Percentiles rank a stretch among this genome's conserved stretches.
Evolutionary conservation across 2,888 invertebrate species (phyloP).

Genomic region (Craniophora ligustri): DNA sequence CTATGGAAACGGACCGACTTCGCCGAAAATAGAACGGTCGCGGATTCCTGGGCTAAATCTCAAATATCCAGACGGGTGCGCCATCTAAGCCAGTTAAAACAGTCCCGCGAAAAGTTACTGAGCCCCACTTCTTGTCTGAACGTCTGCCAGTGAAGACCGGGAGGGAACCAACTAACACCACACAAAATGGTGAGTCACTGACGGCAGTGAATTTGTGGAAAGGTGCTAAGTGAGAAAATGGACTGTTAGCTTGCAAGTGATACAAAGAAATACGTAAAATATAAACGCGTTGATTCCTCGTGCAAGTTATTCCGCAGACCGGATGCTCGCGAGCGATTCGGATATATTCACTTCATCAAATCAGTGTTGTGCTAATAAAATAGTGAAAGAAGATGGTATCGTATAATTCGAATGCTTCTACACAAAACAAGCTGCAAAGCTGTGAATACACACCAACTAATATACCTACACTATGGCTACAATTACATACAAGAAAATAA

Average conservation of each 20-base stretch:
- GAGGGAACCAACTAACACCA: constrained; percentile 90
- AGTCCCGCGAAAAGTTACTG: constrained; percentile 90
- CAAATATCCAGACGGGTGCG: constrained; percentile 90
- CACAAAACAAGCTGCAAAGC: constrained; percentile 68
- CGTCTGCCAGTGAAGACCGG: constrained; percentile 92
- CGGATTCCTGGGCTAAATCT: constrained; percentile 90
- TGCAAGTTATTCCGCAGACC: constrained; percentile 79
- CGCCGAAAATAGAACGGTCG: constrained; percentile 87
- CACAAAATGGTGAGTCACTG: constrained; percentile 91
- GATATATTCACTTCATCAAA: constrained; percentile 59
- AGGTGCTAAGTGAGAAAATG: constrained; percentile 81
- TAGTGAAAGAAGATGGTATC: constrained; percentile 77
- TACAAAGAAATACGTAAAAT: constrained; percentile 50
- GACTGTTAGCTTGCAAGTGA: constrained; percentile 79
- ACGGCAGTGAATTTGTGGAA: constrained; percentile 84
- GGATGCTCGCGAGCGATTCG: constrained; percentile 73
- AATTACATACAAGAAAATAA: constrained; percentile 75
- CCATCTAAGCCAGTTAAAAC: constrained; percentile 93
- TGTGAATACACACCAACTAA: constrained; percentile 69
- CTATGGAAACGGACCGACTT: constrained; percentile 75
- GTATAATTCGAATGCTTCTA: constrained; percentile 60
- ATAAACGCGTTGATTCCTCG: constrained; percentile 65
- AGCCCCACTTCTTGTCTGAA: constrained; percentile 94
- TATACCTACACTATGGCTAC: constrained; percentile 70
- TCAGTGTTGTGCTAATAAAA: constrained; percentile 77